phyloP scores from a whole-genome alignment of 2,113 vertebrate genomes.

The Coracopsis vasa region DNA sequence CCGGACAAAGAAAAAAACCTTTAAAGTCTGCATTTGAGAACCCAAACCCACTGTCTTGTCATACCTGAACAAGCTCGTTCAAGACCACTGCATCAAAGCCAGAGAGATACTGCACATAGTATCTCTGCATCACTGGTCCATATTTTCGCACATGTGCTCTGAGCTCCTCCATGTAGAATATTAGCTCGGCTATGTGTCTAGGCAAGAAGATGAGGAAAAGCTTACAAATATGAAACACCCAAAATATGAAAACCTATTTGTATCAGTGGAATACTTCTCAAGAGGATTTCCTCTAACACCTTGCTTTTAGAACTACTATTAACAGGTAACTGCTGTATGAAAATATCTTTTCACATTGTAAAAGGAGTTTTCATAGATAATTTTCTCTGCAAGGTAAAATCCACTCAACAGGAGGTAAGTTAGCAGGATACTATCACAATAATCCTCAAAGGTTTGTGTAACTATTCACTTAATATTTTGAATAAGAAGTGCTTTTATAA shows the following conservation, averaged over 20 bases:
- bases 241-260: not conserved
- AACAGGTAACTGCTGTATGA: not conserved
- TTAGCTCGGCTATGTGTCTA: slow-evolving; percentile 96
- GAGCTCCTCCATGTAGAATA: slow-evolving; percentile 99
- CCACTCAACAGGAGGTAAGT: not conserved
- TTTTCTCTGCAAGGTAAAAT: not conserved
- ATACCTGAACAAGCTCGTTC: slow-evolving; percentile 97
- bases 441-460: not conserved
- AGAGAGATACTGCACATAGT: slow-evolving; percentile 97
- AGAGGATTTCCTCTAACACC: not conserved
- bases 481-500: not conserved
- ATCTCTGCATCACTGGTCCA: slow-evolving; percentile 96
- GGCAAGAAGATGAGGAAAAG: not conserved
- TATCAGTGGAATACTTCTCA: not conserved
- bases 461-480: not conserved
- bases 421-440: not conserved
- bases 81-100: slow-evolving; percentile 98
- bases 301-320: not conserved
- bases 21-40: not conserved
- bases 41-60: not conserved
- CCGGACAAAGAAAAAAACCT: not conserved
- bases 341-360: not conserved
- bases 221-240: not conserved
- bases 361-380: not conserved
- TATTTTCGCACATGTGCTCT: slow-evolving; percentile 95